Conservation (phyloP, 2,888 invertebrate species). For the Acanthoscelides obtectus region DNA sequence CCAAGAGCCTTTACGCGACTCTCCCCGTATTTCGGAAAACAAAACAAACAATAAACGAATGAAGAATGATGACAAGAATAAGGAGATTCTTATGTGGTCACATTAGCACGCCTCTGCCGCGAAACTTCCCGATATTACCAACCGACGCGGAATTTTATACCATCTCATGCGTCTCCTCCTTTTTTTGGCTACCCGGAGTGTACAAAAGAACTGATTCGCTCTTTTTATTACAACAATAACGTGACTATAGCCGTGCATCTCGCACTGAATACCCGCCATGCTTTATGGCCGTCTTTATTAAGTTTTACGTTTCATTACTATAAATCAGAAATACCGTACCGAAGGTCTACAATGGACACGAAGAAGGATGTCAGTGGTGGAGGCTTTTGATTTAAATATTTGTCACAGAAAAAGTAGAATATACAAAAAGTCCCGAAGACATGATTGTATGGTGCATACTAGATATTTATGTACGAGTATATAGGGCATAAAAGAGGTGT, state of each 20-base stretch:
- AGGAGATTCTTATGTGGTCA: not conserved
- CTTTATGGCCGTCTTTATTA: conserved; percentile 30
- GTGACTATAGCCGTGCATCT: conserved; percentile 26
- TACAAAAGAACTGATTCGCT: conserved; percentile 2
- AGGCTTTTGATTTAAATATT: too few species aligned
- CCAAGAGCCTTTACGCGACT: not conserved
- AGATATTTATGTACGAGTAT: too few species aligned
- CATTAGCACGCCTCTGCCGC: not conserved
- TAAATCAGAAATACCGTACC: conserved; percentile 27
- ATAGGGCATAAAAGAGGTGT: too few species aligned
- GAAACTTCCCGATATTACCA: not conserved
- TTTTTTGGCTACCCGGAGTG: not conserved
- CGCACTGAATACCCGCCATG: conserved; percentile 29
- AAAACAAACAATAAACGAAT: not conserved
- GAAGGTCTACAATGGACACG: conserved; percentile 17
- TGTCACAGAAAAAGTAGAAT: too few species aligned
- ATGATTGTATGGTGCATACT: too few species aligned
- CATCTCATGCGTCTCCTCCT: not conserved
- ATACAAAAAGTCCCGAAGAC: too few species aligned
- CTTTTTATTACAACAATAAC: conserved; percentile 25
- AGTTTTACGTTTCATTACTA: conserved; percentile 34
- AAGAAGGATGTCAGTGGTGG: not conserved
- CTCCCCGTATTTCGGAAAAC: not conserved
- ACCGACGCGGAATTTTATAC: not conserved
- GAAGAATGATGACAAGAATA: not conserved